phyloP scores from a whole-genome alignment of 2,888 invertebrate genomes.

The Eupithecia inturbata region DNA sequence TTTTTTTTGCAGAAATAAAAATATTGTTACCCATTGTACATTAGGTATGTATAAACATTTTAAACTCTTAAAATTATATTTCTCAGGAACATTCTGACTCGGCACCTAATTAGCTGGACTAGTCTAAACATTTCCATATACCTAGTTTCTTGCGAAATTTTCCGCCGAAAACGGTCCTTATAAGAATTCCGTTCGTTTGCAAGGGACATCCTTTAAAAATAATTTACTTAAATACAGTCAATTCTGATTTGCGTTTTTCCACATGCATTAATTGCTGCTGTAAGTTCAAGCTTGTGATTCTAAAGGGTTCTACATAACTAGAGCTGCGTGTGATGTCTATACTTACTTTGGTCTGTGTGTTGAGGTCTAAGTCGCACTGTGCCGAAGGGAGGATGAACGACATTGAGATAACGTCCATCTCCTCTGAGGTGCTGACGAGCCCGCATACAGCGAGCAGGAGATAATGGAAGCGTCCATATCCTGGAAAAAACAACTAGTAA shows the following conservation, averaged over 20 bases:
- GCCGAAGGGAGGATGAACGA: conserved; percentile 97
- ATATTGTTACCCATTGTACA: conserved; percentile 38
- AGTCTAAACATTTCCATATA: neutral
- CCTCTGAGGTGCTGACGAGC: conserved; percentile 96
- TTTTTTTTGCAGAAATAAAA: conserved; percentile 32
- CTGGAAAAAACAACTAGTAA: conserved; percentile 63
- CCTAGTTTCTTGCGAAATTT: neutral
- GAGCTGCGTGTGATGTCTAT: neutral
- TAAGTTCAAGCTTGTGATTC: neutral
- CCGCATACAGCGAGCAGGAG: conserved; percentile 95
- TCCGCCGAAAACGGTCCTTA: neutral
- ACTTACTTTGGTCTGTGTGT: conserved; percentile 92
- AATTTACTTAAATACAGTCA: neutral
- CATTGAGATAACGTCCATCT: conserved; percentile 98
- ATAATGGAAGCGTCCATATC: conserved; percentile 95
- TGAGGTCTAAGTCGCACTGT: conserved; percentile 94
- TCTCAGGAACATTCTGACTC: conserved; percentile 21
- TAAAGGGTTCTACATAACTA: neutral
- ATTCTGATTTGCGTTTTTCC: neutral
- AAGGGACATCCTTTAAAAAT: neutral
- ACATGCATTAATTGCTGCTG: neutral
- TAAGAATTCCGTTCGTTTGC: neutral
- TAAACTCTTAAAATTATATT: conserved; percentile 12
- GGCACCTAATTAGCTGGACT: neutral
- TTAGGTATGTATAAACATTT: conserved; percentile 13